Percentiles rank a stretch among this genome's conserved stretches.
Evolutionary conservation across 2,888 invertebrate species (phyloP).

Genomic region (Villa cingulata): DNA sequence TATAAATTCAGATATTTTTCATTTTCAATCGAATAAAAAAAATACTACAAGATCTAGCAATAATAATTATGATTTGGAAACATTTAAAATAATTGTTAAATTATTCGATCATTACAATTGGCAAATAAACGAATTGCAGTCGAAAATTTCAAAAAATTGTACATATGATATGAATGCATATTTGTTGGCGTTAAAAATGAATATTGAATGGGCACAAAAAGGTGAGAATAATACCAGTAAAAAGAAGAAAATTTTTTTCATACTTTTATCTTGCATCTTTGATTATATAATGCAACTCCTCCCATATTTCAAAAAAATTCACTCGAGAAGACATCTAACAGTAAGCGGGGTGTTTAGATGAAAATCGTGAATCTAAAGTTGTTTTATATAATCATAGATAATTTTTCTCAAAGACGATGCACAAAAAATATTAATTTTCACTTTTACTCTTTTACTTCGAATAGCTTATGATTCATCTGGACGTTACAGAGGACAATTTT

Average conservation of each 20-base stretch:
- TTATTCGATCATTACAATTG: slow-evolving; percentile 34
- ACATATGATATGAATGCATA: slow-evolving; percentile 43
- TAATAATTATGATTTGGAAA: neutral
- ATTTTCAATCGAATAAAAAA: too few relatives aligned
- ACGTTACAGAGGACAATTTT: slow-evolving; percentile 58
- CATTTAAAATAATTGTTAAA: slow-evolving; percentile 31
- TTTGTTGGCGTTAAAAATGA: slow-evolving; percentile 44
- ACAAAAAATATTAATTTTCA: too few relatives aligned
- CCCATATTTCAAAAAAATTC: too few relatives aligned
- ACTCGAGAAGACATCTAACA: too few relatives aligned
- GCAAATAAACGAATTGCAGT: slow-evolving; percentile 29
- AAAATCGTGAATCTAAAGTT: too few relatives aligned
- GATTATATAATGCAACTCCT: too few relatives aligned
- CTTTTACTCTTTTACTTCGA: slow-evolving; percentile 2
- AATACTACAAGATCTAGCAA: too few relatives aligned
- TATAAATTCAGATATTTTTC: too few relatives aligned
- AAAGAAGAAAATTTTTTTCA: neutral
- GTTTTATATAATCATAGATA: too few relatives aligned
- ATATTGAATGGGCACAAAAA: slow-evolving; percentile 59
- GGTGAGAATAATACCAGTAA: slow-evolving; percentile 51
- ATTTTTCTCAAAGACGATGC: too few relatives aligned
- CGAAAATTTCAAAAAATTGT: slow-evolving; percentile 41
- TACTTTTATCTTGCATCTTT: slow-evolving; percentile 3
- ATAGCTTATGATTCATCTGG: slow-evolving; percentile 69
- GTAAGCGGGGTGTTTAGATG: too few relatives aligned